These are phyloP conservation scores for Huso huso DNA, from an alignment of 2,797 vertebrate species.

Conservation along the genomic window DNA sequence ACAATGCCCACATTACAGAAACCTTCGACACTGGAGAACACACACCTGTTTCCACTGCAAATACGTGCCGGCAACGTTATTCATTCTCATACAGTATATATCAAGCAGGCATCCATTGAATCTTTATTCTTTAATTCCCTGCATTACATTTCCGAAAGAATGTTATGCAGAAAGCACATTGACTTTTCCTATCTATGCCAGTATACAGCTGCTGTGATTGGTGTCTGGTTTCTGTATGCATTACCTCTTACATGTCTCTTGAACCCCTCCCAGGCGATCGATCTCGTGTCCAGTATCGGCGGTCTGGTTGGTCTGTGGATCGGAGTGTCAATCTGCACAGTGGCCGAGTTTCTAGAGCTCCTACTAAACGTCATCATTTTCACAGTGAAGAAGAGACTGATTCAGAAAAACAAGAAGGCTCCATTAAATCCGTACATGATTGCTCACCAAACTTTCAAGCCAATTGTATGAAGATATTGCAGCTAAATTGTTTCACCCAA, in stretches of 20 bases:
- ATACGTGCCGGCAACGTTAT: too few species aligned
- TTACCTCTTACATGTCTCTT: neutral
- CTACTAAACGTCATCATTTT: slow-evolving; percentile 24
- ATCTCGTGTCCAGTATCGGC: slow-evolving; percentile 26
- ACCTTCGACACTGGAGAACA: too few species aligned
- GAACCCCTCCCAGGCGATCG: slow-evolving; percentile 14
- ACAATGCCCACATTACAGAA: too few species aligned
- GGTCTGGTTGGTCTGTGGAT: slow-evolving; percentile 28
- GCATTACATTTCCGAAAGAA: too few species aligned
- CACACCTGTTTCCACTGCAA: too few species aligned
- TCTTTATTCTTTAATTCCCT: too few species aligned
- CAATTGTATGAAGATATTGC: neutral
- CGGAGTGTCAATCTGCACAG: slow-evolving; percentile 27
- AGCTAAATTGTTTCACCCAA: too few species aligned
- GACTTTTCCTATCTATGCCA: too few species aligned
- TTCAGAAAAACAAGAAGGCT: slow-evolving; percentile 7
- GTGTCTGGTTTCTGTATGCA: neutral
- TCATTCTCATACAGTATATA: too few species aligned
- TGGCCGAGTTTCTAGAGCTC: slow-evolving; percentile 25
- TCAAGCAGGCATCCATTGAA: too few species aligned
- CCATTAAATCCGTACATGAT: slow-evolving; percentile 23
- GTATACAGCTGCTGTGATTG: too few species aligned
- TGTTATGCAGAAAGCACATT: too few species aligned
- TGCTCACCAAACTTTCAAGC: neutral
- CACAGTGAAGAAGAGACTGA: slow-evolving; percentile 15